A percentile compares a stretch with the other conserved stretches of the same genome.
Conservation (phyloP, 2,888 invertebrate genomes). For the Neuroscelio doddi region DNA sequence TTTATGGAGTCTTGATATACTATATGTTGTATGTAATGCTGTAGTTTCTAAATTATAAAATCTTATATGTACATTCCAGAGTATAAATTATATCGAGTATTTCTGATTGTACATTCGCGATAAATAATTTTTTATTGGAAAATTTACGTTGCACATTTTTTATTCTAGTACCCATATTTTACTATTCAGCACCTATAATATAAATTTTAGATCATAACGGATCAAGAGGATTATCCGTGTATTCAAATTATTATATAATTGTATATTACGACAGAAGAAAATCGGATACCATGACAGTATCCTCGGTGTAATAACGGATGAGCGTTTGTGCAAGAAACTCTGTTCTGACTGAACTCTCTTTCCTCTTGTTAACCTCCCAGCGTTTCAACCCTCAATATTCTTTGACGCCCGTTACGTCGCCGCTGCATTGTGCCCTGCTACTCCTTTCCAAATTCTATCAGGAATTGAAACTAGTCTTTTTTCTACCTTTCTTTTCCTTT, state of each 20-base stretch:
- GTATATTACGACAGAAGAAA: constrained; percentile 63
- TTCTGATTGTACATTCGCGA: no score
- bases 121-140: background rate
- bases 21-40: no score
- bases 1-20: no score
- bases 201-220: background rate
- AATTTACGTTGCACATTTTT: background rate
- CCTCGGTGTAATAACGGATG: constrained; percentile 61
- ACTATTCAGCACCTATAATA: no score
- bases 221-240: constrained; percentile 46
- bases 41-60: no score
- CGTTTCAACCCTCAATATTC: background rate
- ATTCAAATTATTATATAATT: constrained; percentile 67
- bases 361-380: constrained; percentile 34
- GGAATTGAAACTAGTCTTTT: constrained; percentile 44
- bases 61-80: no score
- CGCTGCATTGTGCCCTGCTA: constrained; percentile 16
- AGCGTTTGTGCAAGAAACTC: constrained; percentile 56
- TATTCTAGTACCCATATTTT: no score
- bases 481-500: constrained; percentile 34
- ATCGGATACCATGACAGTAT: constrained; percentile 50
- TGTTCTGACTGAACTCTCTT: constrained; percentile 28
- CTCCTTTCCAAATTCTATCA: constrained; percentile 8
- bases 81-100: no score
- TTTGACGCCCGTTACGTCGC: background rate